phyloP scores from a whole-genome alignment of 2,113 vertebrate species.

The Irena cyanogastra region DNA sequence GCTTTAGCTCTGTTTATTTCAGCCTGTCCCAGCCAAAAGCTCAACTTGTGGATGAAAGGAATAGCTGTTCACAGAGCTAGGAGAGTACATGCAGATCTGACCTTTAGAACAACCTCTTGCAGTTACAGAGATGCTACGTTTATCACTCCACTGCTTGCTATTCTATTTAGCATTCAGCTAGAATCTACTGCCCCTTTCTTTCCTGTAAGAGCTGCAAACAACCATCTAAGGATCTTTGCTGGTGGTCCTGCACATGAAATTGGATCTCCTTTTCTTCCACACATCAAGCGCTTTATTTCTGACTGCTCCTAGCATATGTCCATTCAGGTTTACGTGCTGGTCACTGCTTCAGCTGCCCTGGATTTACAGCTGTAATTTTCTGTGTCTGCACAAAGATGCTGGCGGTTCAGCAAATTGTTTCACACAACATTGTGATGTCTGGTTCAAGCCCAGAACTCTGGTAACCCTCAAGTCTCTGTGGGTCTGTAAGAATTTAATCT shows the following conservation, averaged over 20 bases:
- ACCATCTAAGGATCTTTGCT: background rate
- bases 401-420: background rate
- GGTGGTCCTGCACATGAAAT: background rate
- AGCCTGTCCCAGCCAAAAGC: background rate
- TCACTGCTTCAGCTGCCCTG: background rate
- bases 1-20: background rate
- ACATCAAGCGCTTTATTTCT: background rate
- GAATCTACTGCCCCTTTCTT: background rate
- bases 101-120: slow-evolving; percentile 8
- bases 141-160: background rate
- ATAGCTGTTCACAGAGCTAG: background rate
- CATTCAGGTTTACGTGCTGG: background rate
- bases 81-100: slow-evolving; percentile 6
- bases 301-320: background rate
- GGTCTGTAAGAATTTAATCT: background rate
- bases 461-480: background rate
- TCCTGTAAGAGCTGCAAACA: background rate
- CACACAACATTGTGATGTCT: background rate
- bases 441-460: background rate
- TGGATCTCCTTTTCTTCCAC: background rate
- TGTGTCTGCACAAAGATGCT: background rate
- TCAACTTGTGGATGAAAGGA: background rate
- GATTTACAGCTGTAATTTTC: background rate
- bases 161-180: background rate
- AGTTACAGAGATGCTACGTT: background rate